These are phyloP conservation scores for Podarcis raffonei DNA, from an alignment of 2,113 vertebrate species.

Conservation along the genomic window DNA sequence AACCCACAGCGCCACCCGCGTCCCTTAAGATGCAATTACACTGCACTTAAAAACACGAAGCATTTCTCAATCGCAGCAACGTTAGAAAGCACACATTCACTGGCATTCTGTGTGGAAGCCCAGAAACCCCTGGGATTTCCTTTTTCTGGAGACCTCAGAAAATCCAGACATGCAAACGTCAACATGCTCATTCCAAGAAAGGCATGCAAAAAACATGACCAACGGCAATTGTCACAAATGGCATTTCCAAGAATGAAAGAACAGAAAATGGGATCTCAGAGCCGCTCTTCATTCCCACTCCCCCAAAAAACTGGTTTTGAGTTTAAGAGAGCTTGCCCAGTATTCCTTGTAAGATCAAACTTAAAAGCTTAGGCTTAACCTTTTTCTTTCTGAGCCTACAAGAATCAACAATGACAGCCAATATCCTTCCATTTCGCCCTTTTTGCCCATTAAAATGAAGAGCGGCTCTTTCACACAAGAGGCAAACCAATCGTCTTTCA, in stretches of 20 bases:
- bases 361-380: fast-evolving
- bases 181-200: slow-evolving; percentile 12
- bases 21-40: too few relatives aligned
- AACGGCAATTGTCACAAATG: slow-evolving; percentile 35
- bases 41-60: too few relatives aligned
- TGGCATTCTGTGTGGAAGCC: too few relatives aligned
- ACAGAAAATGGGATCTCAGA: slow-evolving; percentile 44
- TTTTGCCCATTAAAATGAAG: slow-evolving; percentile 62
- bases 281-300: slow-evolving; percentile 74
- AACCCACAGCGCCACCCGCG: too few relatives aligned
- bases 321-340: neutral
- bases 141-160: slow-evolving; percentile 6
- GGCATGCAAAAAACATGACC: slow-evolving; percentile 63
- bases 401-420: neutral
- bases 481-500: neutral
- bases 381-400: neutral
- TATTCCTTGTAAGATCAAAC: neutral
- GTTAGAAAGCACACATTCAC: too few relatives aligned
- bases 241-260: slow-evolving; percentile 11
- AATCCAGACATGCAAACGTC: neutral
- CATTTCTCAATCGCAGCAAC: too few relatives aligned
- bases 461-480: slow-evolving; percentile 62
- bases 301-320: neutral
- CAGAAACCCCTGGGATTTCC: neutral
- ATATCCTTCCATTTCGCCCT: neutral